Evolutionary conservation across 1,140 invertebrate genomes (phyloP).

Genomic region (Cydia pomonella): DNA sequence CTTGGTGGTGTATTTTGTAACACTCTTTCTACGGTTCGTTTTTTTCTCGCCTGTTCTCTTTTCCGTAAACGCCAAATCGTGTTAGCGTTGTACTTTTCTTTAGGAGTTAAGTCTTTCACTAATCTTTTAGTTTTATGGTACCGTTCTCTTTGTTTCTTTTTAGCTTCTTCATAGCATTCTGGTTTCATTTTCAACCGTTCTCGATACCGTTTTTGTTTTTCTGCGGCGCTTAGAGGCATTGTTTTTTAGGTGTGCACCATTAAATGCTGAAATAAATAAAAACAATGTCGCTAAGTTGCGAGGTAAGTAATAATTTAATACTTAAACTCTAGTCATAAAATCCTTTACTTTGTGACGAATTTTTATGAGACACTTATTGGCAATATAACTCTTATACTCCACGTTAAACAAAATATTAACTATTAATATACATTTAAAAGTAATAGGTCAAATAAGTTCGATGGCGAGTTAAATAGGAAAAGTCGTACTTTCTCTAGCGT

Average conservation of each 20-base stretch:
- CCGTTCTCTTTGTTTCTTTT: slow-evolving; percentile 34
- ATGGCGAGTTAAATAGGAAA: no score
- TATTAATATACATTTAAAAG: no score
- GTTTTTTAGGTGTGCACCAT: slow-evolving; percentile 1
- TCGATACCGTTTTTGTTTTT: slow-evolving; percentile 29
- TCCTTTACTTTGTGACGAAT: no score
- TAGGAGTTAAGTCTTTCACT: no score
- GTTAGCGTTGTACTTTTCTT: slow-evolving; percentile 32
- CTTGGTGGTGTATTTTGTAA: slow-evolving; percentile 17
- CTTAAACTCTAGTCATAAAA: no score
- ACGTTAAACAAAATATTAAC: no score
- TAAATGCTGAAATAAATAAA: background rate
- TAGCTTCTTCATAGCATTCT: slow-evolving; percentile 29
- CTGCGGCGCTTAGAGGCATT: slow-evolving; percentile 16
- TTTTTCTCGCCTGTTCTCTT: background rate
- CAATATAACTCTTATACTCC: no score
- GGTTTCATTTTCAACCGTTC: slow-evolving; percentile 18
- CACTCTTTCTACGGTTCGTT: background rate
- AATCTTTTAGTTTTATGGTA: slow-evolving; percentile 34
- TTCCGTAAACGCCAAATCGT: slow-evolving; percentile 32
- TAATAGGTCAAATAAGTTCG: background rate
- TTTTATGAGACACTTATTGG: no score
- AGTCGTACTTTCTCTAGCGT: no score
- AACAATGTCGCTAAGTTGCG: no score
- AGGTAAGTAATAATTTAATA: no score